phyloP scores from a whole-genome alignment of 2,113 vertebrate species.

The Gila orcuttii region DNA sequence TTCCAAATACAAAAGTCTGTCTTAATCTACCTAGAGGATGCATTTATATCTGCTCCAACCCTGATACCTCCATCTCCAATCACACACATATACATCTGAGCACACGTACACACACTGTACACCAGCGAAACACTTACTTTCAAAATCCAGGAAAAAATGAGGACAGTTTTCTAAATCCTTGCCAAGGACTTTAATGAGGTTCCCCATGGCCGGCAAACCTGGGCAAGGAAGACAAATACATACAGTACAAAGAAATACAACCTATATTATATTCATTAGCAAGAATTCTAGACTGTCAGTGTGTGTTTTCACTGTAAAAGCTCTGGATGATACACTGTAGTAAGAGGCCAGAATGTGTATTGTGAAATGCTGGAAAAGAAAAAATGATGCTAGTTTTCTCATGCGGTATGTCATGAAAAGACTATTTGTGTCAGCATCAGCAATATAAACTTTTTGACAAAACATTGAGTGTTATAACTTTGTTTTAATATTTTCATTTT shows the following conservation, averaged over 20 bases:
- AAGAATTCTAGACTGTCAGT: neutral
- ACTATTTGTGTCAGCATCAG: neutral
- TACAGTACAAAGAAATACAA: conserved; percentile 68
- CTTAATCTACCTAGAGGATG: conserved; percentile 57
- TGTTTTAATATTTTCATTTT: neutral
- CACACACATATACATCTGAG: conserved; percentile 46
- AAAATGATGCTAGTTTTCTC: neutral
- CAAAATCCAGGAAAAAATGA: conserved; percentile 99
- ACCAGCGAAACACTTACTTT: conserved; percentile 87
- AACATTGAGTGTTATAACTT: neutral
- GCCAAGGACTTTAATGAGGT: conserved; percentile 98
- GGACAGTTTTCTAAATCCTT: conserved; percentile 99
- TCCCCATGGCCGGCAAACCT: conserved; percentile 95
- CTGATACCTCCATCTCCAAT: conserved; percentile 45
- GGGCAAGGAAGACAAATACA: conserved; percentile 81
- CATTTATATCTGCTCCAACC: conserved; percentile 35
- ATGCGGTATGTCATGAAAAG: neutral
- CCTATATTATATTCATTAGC: conserved; percentile 37
- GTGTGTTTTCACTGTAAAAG: neutral
- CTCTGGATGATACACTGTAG: neutral
- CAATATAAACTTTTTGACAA: neutral
- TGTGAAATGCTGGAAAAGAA: neutral
- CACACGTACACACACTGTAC: conserved; percentile 61
- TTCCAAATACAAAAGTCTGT: conserved; percentile 54
- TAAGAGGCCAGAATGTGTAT: neutral